Evolutionary conservation across 1,140 invertebrate species (phyloP).

Genomic region (Hycleus phaleratus): DNA sequence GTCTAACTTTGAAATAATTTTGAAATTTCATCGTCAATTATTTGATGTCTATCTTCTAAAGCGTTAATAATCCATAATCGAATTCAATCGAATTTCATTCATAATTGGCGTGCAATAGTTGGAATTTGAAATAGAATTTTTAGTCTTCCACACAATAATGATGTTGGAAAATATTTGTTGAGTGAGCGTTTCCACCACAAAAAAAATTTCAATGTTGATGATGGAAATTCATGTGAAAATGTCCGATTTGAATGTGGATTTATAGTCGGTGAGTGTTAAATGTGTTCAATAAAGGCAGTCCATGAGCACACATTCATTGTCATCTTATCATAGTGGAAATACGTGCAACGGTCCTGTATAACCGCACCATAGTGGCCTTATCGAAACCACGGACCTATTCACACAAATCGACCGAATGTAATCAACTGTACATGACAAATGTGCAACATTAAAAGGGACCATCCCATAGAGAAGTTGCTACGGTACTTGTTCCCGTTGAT

Average conservation of each 20-base stretch:
- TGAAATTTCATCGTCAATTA: too few species aligned
- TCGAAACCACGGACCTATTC: slow-evolving; percentile 28
- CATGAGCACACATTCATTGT: slow-evolving; percentile 25
- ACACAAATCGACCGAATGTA: slow-evolving; percentile 29
- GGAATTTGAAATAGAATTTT: too few species aligned
- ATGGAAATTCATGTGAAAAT: too few species aligned
- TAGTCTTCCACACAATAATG: too few species aligned
- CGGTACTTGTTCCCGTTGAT: neutral
- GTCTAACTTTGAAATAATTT: too few species aligned
- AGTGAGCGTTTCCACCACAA: too few species aligned
- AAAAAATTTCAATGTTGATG: too few species aligned
- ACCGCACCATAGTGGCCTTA: slow-evolving; percentile 21
- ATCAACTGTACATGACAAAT: slow-evolving; percentile 33
- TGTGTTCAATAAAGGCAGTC: slow-evolving; percentile 13
- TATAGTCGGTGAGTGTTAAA: slow-evolving; percentile 10
- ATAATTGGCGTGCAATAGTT: too few species aligned
- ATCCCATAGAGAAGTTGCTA: slow-evolving; percentile 10
- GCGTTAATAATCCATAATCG: too few species aligned
- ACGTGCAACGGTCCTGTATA: slow-evolving; percentile 16
- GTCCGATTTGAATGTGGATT: slow-evolving; percentile 3
- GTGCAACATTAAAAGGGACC: slow-evolving; percentile 24
- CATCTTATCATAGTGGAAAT: slow-evolving; percentile 19
- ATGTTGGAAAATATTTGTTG: too few species aligned
- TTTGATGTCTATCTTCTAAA: too few species aligned
- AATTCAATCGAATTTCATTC: too few species aligned